Evolutionary conservation across 2,113 vertebrate species (phyloP).

Genomic region (Monopterus albus): DNA sequence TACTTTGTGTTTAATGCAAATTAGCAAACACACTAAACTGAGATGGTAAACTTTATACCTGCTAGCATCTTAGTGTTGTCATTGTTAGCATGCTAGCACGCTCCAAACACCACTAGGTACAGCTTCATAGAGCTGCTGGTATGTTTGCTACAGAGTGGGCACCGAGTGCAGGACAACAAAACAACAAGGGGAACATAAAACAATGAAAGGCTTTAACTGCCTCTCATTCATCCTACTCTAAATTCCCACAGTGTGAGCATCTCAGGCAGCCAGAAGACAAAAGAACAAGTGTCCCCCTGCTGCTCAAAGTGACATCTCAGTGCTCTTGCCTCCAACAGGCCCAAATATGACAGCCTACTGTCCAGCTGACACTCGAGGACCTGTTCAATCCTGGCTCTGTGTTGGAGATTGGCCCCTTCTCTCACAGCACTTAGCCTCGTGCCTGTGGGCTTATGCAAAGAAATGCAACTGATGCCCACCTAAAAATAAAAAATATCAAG

Average conservation of each 20-base stretch:
- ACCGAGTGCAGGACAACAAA: conserved; percentile 48
- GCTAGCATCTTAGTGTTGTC: neutral
- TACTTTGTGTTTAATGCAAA: too few relatives aligned
- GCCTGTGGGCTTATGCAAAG: conserved; percentile 44
- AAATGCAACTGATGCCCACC: conserved; percentile 62
- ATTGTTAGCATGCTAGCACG: neutral
- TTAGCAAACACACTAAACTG: too few relatives aligned
- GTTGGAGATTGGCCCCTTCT: conserved; percentile 22
- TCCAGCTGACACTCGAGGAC: conserved; percentile 69
- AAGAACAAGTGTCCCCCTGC: conserved; percentile 72
- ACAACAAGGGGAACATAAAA: conserved; percentile 51
- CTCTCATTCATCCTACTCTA: conserved; percentile 75
- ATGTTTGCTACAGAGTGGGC: neutral
- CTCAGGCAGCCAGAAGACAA: conserved; percentile 67
- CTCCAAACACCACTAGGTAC: conserved; percentile 1
- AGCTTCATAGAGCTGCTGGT: conserved; percentile 1
- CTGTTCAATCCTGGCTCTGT: conserved; percentile 76
- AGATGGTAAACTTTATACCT: neutral
- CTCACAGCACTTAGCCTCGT: conserved; percentile 29
- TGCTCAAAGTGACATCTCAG: conserved; percentile 82
- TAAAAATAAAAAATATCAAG: conserved; percentile 50
- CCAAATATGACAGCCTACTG: conserved; percentile 77
- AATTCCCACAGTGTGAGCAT: conserved; percentile 74
- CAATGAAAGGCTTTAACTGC: conserved; percentile 70
- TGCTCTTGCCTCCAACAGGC: conserved; percentile 80